phyloP scores from a whole-genome alignment of 2,113 vertebrate genomes.

The Macaca mulatta region DNA sequence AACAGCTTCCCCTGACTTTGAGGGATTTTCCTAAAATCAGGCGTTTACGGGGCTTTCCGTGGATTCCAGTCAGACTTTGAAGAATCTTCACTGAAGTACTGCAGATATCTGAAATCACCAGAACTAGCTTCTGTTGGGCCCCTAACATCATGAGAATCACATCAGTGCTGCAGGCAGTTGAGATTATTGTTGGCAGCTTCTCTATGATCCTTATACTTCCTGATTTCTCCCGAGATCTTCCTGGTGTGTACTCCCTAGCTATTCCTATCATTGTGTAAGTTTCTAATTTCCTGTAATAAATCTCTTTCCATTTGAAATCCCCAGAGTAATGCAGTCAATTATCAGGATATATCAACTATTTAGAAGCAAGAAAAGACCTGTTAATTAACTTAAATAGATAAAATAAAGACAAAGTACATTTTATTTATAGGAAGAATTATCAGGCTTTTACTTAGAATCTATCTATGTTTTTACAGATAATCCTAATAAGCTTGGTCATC shows the following conservation, averaged over 20 bases:
- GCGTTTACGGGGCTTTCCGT: not conserved
- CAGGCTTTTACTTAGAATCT: not conserved
- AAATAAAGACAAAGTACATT: not conserved
- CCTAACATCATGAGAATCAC: not conserved
- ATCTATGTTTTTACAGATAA: not conserved
- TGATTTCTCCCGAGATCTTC: not conserved
- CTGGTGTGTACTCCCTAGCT: not conserved
- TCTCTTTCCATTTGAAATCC: not conserved
- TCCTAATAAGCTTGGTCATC: not conserved
- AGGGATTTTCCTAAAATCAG: not conserved
- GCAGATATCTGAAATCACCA: not conserved
- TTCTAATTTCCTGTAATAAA: not conserved
- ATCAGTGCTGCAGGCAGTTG: not conserved
- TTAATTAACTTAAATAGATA: not conserved
- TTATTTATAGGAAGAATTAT: constrained; percentile 2
- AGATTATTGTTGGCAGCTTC: not conserved
- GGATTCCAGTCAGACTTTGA: not conserved
- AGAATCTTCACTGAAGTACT: not conserved
- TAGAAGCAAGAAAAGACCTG: not conserved
- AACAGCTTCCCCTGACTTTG: not conserved
- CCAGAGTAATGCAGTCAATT: not conserved
- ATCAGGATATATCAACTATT: not conserved
- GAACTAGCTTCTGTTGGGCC: not conserved
- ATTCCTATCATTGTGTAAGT: not conserved
- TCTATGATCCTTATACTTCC: not conserved